A percentile compares a stretch with the other conserved stretches of the same genome.
These are phyloP conservation scores for Periophthalmus magnuspinnatus DNA, from an alignment of 2,797 vertebrate species.

Conservation along the genomic window DNA sequence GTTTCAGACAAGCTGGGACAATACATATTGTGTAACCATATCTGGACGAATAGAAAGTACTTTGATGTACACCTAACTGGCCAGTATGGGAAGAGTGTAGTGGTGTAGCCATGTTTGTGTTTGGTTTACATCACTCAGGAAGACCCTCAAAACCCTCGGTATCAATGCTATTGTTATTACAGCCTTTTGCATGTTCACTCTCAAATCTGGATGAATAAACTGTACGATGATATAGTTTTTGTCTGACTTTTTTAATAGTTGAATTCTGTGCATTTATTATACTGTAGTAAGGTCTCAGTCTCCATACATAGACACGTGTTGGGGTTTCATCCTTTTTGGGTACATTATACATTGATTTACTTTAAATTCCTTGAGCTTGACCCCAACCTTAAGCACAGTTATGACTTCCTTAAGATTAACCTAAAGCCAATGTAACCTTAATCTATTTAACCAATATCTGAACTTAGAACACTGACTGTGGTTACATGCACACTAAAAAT, in stretches of 20 bases:
- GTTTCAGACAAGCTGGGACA: not conserved
- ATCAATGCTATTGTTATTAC: conserved; percentile 38
- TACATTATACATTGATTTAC: too few relatives aligned
- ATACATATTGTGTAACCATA: not conserved
- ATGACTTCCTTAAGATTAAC: too few relatives aligned
- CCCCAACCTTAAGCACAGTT: too few relatives aligned
- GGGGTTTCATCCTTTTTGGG: too few relatives aligned
- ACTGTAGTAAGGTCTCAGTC: not conserved
- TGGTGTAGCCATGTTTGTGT: not conserved
- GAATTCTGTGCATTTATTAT: not conserved
- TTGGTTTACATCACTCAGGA: not conserved
- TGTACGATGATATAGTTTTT: conserved; percentile 23
- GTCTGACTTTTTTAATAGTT: conserved; percentile 15
- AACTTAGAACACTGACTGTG: too few relatives aligned
- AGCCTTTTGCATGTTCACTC: conserved; percentile 61
- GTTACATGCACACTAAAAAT: too few relatives aligned
- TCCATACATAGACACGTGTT: too few relatives aligned
- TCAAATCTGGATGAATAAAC: conserved; percentile 66
- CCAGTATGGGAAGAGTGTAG: not conserved
- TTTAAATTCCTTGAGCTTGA: too few relatives aligned
- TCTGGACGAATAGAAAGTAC: too few relatives aligned
- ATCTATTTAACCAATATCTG: too few relatives aligned
- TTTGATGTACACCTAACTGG: too few relatives aligned
- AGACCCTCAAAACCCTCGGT: conserved; percentile 9
- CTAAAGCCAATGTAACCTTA: too few relatives aligned